These are phyloP conservation scores for Borostomias antarcticus DNA, from an alignment of 2,797 vertebrate genomes.

Conservation along the genomic window DNA sequence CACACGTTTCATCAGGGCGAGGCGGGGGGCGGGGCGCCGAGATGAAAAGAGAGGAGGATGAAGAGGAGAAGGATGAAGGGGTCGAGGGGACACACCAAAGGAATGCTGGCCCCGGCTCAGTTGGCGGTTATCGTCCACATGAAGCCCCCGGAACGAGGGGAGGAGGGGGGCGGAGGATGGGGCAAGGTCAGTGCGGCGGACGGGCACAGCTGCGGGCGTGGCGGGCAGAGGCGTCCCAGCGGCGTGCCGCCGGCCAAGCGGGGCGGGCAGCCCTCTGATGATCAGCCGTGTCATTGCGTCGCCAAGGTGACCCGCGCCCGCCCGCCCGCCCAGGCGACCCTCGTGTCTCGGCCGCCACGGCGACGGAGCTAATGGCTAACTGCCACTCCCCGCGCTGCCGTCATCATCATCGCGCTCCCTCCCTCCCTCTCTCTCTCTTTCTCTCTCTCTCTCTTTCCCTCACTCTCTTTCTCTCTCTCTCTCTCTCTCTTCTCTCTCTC, in stretches of 20 bases:
- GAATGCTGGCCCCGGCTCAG: slow-evolving; percentile 50
- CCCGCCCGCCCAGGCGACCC: slow-evolving; percentile 47
- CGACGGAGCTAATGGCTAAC: slow-evolving; percentile 29
- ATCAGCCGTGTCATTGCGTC: slow-evolving; percentile 70
- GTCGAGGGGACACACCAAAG: slow-evolving; percentile 38
- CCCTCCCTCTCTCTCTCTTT: not conserved
- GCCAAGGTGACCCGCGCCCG: slow-evolving; percentile 71
- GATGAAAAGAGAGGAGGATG: slow-evolving; percentile 50
- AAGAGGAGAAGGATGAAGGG: not conserved
- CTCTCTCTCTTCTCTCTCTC: not conserved
- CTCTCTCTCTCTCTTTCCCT: not conserved
- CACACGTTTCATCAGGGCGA: slow-evolving; percentile 19
- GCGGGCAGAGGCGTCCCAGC: slow-evolving; percentile 59
- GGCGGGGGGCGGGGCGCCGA: slow-evolving; percentile 39
- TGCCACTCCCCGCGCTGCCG: slow-evolving; percentile 12
- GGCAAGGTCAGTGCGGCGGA: not conserved
- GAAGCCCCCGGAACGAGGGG: slow-evolving; percentile 35
- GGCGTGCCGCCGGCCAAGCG: slow-evolving; percentile 37
- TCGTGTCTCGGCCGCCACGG: slow-evolving; percentile 34
- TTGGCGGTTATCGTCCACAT: slow-evolving; percentile 65
- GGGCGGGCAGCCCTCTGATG: slow-evolving; percentile 69
- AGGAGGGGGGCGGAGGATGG: not conserved
- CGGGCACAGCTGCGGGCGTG: not conserved
- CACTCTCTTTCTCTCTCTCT: too few species aligned
- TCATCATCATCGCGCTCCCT: not conserved